A percentile compares a stretch with the other conserved stretches of the same genome.
Evolutionary conservation across 2,888 invertebrate genomes (phyloP).

Genomic region (Drymonia ruficornis): DNA sequence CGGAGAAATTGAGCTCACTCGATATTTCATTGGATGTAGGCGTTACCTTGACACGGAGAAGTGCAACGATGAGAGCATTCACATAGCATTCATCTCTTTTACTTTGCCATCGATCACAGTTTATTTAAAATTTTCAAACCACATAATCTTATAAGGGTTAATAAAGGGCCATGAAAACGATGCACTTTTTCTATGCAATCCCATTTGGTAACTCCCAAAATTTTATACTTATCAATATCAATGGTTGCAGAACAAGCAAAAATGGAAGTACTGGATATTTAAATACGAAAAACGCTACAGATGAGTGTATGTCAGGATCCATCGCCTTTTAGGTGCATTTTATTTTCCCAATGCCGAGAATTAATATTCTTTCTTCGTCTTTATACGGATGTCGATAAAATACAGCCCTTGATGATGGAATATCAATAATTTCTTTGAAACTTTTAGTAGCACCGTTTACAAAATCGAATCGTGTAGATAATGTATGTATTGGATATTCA

Average conservation of each 20-base stretch:
- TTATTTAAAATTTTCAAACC: too few relatives aligned
- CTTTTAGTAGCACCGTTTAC: constrained; percentile 3
- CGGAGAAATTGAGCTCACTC: constrained; percentile 42
- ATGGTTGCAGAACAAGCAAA: not conserved
- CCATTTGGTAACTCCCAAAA: too few relatives aligned
- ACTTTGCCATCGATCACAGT: not conserved
- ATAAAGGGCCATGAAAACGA: too few relatives aligned
- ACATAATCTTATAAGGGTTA: too few relatives aligned
- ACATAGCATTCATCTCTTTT: not conserved
- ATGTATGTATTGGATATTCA: constrained; percentile 11
- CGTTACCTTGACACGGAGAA: constrained; percentile 36
- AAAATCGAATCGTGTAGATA: not conserved
- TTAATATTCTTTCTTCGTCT: constrained; percentile 28
- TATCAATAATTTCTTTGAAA: constrained; percentile 27
- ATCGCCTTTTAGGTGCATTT: constrained; percentile 4
- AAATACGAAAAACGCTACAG: not conserved
- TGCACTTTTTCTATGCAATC: too few relatives aligned
- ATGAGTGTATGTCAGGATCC: not conserved
- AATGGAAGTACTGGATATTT: not conserved
- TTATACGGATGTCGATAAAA: constrained; percentile 34
- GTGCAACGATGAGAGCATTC: not conserved
- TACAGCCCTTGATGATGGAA: constrained; percentile 25
- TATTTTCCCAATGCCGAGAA: constrained; percentile 19
- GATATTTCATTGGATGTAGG: constrained; percentile 40
- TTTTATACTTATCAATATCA: too few relatives aligned